Percentiles rank a stretch among this genome's conserved stretches.
Evolutionary conservation across 2,797 vertebrate species (phyloP).

Genomic region (Micromesistius poutassou): DNA sequence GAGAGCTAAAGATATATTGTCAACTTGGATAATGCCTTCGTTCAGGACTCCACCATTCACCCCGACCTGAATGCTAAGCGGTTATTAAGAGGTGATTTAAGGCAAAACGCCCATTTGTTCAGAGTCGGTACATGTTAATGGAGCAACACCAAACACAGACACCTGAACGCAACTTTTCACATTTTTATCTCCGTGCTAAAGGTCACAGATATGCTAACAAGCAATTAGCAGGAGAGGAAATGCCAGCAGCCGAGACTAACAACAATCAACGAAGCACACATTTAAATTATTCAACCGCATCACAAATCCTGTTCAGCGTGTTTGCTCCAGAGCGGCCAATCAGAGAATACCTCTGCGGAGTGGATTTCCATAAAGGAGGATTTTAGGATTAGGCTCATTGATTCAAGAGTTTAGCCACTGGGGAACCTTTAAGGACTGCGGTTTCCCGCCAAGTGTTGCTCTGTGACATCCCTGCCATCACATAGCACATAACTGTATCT

Average conservation of each 20-base stretch:
- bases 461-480: too few relatives aligned
- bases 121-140: not conserved
- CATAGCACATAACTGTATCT: not conserved
- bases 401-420: not conserved
- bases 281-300: constrained; percentile 51
- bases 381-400: constrained; percentile 33
- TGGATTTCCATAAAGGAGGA: constrained; percentile 30
- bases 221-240: constrained; percentile 52
- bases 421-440: not conserved
- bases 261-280: constrained; percentile 35
- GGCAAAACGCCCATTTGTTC: not conserved
- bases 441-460: not conserved
- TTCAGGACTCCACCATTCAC: not conserved
- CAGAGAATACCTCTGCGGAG: constrained; percentile 32
- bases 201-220: constrained; percentile 49
- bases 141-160: constrained; percentile 14
- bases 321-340: constrained; percentile 39
- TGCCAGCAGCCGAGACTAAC: constrained; percentile 22
- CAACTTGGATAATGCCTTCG: not conserved
- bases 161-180: constrained; percentile 18
- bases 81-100: not conserved
- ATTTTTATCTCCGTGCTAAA: constrained; percentile 35
- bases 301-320: constrained; percentile 21
- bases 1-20: not conserved
- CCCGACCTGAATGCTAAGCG: not conserved